Evolutionary conservation across 2,113 vertebrate genomes (phyloP).

Genomic region (Entelurus aequoreus): DNA sequence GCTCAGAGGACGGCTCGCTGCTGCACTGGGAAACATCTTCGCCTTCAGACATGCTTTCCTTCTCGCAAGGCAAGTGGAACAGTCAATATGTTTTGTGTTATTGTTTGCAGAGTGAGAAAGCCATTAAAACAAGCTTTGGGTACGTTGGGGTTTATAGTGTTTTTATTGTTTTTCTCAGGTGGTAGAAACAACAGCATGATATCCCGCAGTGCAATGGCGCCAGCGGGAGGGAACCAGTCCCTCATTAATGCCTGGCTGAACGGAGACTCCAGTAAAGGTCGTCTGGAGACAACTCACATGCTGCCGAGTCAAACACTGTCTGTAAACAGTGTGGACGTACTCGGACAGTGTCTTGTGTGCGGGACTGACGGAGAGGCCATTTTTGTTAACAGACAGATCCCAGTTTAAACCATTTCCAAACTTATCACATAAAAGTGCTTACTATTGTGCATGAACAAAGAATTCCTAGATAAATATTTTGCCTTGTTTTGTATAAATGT

Average conservation of each 20-base stretch:
- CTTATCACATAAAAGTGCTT: not conserved
- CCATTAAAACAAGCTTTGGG: not conserved
- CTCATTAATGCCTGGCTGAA: constrained; percentile 84
- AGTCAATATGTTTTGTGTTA: not conserved
- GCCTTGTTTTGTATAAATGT: constrained; percentile 28
- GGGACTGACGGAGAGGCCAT: constrained; percentile 93
- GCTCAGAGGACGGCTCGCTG: constrained; percentile 94
- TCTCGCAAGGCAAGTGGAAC: constrained; percentile 79
- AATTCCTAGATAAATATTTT: constrained; percentile 9
- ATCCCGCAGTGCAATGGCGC: constrained; percentile 75
- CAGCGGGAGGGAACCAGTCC: constrained; percentile 75
- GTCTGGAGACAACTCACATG: constrained; percentile 90
- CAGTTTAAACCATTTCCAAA: constrained; percentile 40
- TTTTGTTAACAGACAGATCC: constrained; percentile 85
- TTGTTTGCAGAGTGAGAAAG: not conserved
- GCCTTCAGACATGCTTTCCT: constrained; percentile 79
- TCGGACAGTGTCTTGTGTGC: constrained; percentile 90
- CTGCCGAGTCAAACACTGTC: constrained; percentile 86
- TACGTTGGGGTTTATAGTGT: not conserved
- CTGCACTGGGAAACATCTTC: constrained; percentile 92
- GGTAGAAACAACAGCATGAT: constrained; percentile 80
- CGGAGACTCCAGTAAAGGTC: constrained; percentile 85
- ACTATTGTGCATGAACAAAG: not conserved
- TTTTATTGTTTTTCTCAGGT: constrained; percentile 64
- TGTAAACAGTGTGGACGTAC: constrained; percentile 90